Conservation (phyloP, 53 echinoderm and acorn worm species). For the Henricia sp. region DNA sequence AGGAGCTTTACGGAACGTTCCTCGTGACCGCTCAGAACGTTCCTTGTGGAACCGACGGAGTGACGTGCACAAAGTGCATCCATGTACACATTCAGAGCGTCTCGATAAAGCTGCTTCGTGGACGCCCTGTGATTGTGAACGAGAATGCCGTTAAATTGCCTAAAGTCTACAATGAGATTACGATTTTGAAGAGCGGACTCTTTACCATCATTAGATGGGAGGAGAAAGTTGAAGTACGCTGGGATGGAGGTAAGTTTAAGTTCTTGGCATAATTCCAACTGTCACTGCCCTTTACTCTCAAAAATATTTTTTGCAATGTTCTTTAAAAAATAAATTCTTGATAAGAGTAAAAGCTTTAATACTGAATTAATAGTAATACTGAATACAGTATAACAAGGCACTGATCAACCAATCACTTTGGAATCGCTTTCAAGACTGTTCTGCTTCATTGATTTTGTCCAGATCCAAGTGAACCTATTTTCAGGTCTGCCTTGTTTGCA, state of each 20-base stretch:
- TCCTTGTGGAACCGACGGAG: conserved; percentile 48
- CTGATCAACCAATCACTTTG: no score
- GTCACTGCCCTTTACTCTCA: no score
- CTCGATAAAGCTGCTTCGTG: conserved; percentile 29
- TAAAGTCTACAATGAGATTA: conserved; percentile 43
- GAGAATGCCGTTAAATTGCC: conserved; percentile 32
- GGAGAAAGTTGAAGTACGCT: conserved; percentile 29
- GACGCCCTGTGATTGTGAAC: conserved; percentile 41
- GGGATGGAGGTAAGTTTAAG: conserved; percentile 62
- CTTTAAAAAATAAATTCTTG: no score
- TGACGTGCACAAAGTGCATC: conserved; percentile 52
- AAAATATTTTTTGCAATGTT: no score
- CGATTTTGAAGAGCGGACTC: conserved; percentile 29
- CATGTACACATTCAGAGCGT: conserved; percentile 46
- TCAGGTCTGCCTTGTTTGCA: no score
- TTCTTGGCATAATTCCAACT: no score
- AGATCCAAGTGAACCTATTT: no score
- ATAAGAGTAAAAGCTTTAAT: no score
- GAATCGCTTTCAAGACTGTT: no score
- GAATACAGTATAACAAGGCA: no score
- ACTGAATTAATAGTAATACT: no score
- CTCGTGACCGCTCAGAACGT: conserved; percentile 46
- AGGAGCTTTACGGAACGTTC: conserved; percentile 46
- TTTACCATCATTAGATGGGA: conserved; percentile 37
- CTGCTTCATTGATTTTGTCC: no score